These are phyloP conservation scores for Dione juno DNA, from an alignment of 2,888 invertebrate genomes.

Conservation along the genomic window DNA sequence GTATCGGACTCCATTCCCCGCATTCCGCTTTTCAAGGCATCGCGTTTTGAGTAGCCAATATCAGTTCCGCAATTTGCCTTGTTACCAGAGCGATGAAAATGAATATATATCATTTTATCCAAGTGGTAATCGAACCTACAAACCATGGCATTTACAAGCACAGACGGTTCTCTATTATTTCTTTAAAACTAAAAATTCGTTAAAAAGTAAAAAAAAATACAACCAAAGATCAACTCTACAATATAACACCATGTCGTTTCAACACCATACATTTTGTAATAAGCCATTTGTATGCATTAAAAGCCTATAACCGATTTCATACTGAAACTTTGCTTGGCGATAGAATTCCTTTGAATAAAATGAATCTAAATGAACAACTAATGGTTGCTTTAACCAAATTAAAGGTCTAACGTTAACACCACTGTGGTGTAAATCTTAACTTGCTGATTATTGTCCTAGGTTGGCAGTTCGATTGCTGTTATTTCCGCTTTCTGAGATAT, in stretches of 20 bases:
- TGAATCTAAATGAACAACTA: constrained; percentile 4
- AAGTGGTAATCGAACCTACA: too few species aligned
- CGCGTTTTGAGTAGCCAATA: too few species aligned
- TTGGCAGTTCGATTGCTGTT: background rate
- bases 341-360: constrained; percentile 4
- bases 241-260: constrained; percentile 9
- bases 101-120: too few species aligned
- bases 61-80: too few species aligned
- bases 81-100: too few species aligned
- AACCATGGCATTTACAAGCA: too few species aligned
- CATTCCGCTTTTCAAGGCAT: too few species aligned
- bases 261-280: constrained; percentile 12
- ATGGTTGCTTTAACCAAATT: constrained; percentile 11
- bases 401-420: background rate
- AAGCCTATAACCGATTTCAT: constrained; percentile 16
- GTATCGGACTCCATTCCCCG: too few species aligned
- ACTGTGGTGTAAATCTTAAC: background rate
- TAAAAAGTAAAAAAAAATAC: background rate
- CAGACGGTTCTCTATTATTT: too few species aligned
- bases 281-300: constrained; percentile 17
- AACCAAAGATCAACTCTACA: background rate
- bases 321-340: background rate
- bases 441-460: too few species aligned
- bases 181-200: too few species aligned
- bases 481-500: too few species aligned